Percentiles rank a stretch among this genome's conserved stretches.
Conservation (phyloP, 2,797 vertebrate species). For the Threskiornis aethiopicus region DNA sequence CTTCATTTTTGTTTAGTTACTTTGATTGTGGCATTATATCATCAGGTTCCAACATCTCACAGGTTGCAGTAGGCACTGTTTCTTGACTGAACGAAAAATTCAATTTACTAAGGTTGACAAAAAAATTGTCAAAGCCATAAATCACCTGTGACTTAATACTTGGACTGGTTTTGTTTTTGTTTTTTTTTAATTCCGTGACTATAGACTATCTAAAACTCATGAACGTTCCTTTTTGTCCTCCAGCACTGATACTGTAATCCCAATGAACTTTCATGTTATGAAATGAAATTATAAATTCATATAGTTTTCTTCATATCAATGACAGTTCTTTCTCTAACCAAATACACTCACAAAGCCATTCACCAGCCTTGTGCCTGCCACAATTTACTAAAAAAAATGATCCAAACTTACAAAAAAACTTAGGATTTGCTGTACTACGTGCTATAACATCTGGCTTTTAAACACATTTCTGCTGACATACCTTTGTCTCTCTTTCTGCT, state of each 20-base stretch:
- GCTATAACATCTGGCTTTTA: neutral
- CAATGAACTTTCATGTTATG: neutral
- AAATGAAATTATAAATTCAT: neutral
- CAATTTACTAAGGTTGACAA: neutral
- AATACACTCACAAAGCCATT: neutral
- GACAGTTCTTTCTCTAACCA: neutral
- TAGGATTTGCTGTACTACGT: neutral
- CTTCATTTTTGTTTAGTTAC: neutral
- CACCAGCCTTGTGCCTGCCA: neutral
- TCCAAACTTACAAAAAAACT: neutral
- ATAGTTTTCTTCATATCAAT: neutral
- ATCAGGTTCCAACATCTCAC: neutral
- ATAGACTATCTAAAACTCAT: neutral
- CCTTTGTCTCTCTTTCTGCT: neutral
- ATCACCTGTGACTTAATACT: neutral
- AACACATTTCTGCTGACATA: neutral
- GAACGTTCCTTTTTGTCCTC: neutral
- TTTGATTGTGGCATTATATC: neutral
- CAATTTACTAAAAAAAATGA: neutral
- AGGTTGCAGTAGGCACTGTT: neutral
- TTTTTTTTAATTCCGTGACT: neutral
- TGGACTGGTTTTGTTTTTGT: neutral
- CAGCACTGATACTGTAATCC: neutral
- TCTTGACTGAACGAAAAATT: neutral
- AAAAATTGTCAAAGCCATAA: neutral